Percentiles rank a stretch among this genome's conserved stretches.
Conservation (phyloP, 2,797 vertebrate genomes). For the Pseudotriccus pelzelni region DNA sequence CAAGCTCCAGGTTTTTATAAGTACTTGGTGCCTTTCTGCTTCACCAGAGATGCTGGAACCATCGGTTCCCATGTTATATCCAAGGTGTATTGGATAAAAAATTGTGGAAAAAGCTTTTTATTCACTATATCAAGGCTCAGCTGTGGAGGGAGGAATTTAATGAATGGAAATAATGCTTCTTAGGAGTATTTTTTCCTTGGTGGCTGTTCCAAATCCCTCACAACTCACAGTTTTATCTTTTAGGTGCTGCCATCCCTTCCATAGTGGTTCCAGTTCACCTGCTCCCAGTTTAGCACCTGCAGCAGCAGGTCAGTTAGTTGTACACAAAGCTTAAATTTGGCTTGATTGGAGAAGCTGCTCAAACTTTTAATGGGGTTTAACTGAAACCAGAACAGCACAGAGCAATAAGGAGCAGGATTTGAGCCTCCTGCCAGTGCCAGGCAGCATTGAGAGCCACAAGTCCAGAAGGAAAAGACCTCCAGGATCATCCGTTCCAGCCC, state of each 20-base stretch:
- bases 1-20: neutral
- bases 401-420: neutral
- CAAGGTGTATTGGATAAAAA: neutral
- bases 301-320: neutral
- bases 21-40: neutral
- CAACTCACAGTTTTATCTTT: neutral
- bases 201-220: neutral
- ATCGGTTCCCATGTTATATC: fast-evolving
- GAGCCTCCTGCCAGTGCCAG: neutral
- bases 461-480: neutral
- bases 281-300: neutral
- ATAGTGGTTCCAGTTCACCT: neutral
- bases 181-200: neutral
- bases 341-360: neutral
- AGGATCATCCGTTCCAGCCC: neutral
- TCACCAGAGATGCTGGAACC: neutral
- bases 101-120: neutral
- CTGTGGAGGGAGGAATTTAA: neutral
- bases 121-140: neutral
- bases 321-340: neutral
- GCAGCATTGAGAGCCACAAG: fast-evolving
- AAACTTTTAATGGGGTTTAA: neutral
- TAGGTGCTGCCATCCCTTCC: neutral
- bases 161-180: neutral
- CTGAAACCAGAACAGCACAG: neutral